These are phyloP conservation scores for Esox lucius DNA, from an alignment of 2,797 vertebrate genomes.

Conservation along the genomic window DNA sequence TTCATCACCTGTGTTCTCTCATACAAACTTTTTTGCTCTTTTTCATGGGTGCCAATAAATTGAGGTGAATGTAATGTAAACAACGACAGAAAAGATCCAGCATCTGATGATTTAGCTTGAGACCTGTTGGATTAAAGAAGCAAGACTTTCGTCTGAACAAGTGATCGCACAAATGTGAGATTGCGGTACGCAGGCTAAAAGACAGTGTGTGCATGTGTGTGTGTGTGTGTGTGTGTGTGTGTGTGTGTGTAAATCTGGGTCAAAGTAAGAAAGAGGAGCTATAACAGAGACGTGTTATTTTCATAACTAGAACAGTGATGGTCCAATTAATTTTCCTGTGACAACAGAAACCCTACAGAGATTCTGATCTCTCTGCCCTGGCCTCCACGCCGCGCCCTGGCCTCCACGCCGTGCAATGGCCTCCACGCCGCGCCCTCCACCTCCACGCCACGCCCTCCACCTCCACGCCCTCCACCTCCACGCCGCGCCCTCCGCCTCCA, in stretches of 20 bases:
- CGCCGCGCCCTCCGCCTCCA: not conserved
- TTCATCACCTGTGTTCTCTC: no score
- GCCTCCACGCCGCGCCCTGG: not conserved
- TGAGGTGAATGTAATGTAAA: no score
- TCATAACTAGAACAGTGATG: slow-evolving; percentile 57
- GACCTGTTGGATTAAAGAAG: not conserved
- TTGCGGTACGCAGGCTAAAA: not conserved
- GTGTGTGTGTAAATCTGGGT: slow-evolving; percentile 48
- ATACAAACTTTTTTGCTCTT: no score
- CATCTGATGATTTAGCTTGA: not conserved
- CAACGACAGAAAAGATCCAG: no score
- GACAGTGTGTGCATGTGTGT: not conserved
- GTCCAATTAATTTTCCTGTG: slow-evolving; percentile 1
- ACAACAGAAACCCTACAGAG: not conserved
- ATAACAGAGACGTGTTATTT: slow-evolving; percentile 55
- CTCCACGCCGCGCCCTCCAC: no score
- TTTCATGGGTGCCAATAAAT: no score
- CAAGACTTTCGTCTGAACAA: not conserved
- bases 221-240: slow-evolving; percentile 20
- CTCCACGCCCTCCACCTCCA: not conserved
- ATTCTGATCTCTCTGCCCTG: not conserved
- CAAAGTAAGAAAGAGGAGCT: slow-evolving; percentile 36
- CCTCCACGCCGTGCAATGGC: no score
- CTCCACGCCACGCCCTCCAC: not conserved
- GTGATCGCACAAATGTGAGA: not conserved